Evolutionary conservation across 2,113 vertebrate genomes (phyloP).

Genomic region (Oenanthe melanoleuca): DNA sequence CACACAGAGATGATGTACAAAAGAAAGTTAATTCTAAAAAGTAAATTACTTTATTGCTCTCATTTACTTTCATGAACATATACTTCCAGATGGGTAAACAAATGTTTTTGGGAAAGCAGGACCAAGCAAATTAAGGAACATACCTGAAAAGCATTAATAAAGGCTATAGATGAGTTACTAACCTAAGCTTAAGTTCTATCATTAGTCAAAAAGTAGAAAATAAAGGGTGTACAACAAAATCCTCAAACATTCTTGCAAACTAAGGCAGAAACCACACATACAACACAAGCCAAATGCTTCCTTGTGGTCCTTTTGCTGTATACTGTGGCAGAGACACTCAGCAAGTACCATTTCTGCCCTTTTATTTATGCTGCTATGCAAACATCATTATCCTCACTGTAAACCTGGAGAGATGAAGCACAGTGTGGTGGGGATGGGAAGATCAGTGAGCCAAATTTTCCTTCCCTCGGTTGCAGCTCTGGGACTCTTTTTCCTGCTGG

Average conservation of each 20-base stretch:
- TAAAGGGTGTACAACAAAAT: not conserved
- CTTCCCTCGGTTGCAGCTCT: not conserved
- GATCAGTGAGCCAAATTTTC: not conserved
- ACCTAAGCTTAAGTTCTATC: not conserved
- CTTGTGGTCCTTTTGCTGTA: not conserved
- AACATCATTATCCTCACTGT: not conserved
- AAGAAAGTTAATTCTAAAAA: not conserved
- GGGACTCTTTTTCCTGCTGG: not conserved
- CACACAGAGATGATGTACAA: not conserved
- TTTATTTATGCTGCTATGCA: constrained; percentile 6
- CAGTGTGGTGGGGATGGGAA: accelerated
- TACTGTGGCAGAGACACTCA: not conserved
- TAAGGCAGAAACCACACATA: not conserved
- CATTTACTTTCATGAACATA: not conserved
- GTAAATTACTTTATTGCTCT: not conserved
- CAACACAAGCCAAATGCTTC: not conserved
- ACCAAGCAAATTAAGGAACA: constrained; percentile 1
- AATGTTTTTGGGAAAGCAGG: constrained; percentile 4
- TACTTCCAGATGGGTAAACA: not conserved
- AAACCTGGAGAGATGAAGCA: not conserved
- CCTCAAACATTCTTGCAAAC: not conserved
- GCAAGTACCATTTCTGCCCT: not conserved
- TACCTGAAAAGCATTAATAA: not conserved
- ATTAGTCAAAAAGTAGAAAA: not conserved
- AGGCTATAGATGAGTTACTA: not conserved